Base-by-base conservation (phyloP, 2,888 invertebrate species). In the Malthinus seriepunctatus region DNA sequence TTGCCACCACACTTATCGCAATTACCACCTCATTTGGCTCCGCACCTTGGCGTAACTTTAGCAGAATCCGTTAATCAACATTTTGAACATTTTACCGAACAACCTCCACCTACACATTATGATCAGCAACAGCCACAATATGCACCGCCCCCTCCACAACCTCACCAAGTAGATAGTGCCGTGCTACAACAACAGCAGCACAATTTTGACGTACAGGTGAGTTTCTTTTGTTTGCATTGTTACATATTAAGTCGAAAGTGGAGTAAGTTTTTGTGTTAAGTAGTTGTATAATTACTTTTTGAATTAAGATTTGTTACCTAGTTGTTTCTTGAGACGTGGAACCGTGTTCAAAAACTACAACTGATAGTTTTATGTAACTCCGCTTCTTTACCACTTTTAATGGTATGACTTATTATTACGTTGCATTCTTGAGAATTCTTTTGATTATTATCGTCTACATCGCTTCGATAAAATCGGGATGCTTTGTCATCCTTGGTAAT, bases 171-270 rank as follows among this genome's bases (percentile, higher is more conserved):
- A 38, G 78, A 78, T 65, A 78, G 72, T 65, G 78, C 78, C 35
- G 79, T 79, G 33, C 65, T 79, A 57, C 79, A 79, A 66, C 79
- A 79, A 73, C 88, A 88, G 71, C 88, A 86, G 70, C 88, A 88
- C 75, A 87, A 88, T 74, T 90, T 88, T 78, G 90, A 91, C 79
- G 88, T 90, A 73, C 90, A 90, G 90, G 90, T 90, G 71, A 78
- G 86, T 12, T 57, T 53, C 8, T 8, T 42, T 42, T 6, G 37
- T 37, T 37, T 37, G 5, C 7, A 14, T 15, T 34, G 7, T 34
- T 47, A 1, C 5, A 15, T 42, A 10, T 23, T n/a, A 9, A 42
- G 7, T 42, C 10, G 39, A 42, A 42, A 15, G 39, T 23, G 23
- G 23, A 23, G 23, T 23, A 23, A 23, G 23, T 23, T 23, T 23